Evolutionary conservation across 2,888 invertebrate genomes (phyloP), one percentile per base, ranked within the genome.

Genomic region (Mesorhabditis spiculigera): DNA sequence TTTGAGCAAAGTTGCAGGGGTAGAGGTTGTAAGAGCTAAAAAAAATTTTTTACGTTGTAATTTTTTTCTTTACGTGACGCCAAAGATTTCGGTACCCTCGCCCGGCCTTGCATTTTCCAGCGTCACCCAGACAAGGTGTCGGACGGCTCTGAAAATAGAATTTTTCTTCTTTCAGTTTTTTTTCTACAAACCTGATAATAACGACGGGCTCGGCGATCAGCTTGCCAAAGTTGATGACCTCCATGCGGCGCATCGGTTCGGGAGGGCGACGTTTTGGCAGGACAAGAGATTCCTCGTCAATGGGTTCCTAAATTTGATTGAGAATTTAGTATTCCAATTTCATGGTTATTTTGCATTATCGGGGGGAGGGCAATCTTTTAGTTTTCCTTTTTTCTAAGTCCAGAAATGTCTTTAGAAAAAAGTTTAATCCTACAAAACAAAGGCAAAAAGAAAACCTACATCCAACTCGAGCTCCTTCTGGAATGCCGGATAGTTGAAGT

Each of bases 1-100:
- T n/a, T 13, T n/a, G 58, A 50, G 58, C 58, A n/a, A 50, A 50
- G n/a, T 50, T 50, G 58, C 58, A 50, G 58, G 58, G 58, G 58
- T 13, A 50, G n/a, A 50, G 8, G 8, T 50, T 10, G 10, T 50
- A 10, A n/a, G 58, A 50, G 3, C 58, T 50, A n/a, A 50, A 50
- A 50, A n/a, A 13, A n/a, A 50, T 3, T 1, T 50, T 50, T 50
- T 28, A 28, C 28, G 28, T 28, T 28, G 28, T 28, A 1, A 1
- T 28, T 28, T 1, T 28, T 28, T 28, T 3, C 28, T 28, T 3
- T 28, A 28, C 58, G 1, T 50, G 58, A 50, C 58, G 3, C 10
- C 58, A 50, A 50, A 50, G n/a, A 50, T 50, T n/a, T 10, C 8
- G 1, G 58, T 10, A 13, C 10, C 10, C n/a, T 50, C 10, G 2